Conservation (phyloP, 2,888 invertebrate species). For the Ethmia dodecea region DNA sequence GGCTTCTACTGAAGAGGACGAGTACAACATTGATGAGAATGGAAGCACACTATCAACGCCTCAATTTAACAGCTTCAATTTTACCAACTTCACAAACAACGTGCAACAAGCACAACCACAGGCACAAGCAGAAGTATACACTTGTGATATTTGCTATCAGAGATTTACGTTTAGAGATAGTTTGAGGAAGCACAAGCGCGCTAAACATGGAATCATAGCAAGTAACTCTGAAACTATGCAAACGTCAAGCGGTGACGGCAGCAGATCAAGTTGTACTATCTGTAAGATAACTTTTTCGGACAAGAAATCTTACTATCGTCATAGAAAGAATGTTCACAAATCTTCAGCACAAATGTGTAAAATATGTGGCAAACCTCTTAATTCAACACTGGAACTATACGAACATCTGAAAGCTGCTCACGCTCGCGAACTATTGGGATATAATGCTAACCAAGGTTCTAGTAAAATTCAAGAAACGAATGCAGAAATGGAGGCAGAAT, state of each 20-base stretch:
- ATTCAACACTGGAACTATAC: slow-evolving; percentile 79
- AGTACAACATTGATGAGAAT: slow-evolving; percentile 64
- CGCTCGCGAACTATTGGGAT: slow-evolving; percentile 68
- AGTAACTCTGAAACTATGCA: slow-evolving; percentile 31
- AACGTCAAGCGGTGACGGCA: slow-evolving; percentile 34
- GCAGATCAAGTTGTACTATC: slow-evolving; percentile 75
- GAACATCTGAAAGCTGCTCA: slow-evolving; percentile 80
- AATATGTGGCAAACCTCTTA: slow-evolving; percentile 80
- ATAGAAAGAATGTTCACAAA: slow-evolving; percentile 76
- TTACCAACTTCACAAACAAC: slow-evolving; percentile 49
- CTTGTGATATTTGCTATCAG: slow-evolving; percentile 68
- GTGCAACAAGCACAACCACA: slow-evolving; percentile 30
- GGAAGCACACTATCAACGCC: slow-evolving; percentile 62
- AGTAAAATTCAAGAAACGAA: slow-evolving; percentile 48
- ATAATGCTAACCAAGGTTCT: slow-evolving; percentile 60
- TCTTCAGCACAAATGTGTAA: slow-evolving; percentile 77
- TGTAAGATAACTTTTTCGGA: slow-evolving; percentile 80
- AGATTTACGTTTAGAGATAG: slow-evolving; percentile 65
- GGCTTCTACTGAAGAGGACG: slow-evolving; percentile 71
- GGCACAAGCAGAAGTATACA: slow-evolving; percentile 34
- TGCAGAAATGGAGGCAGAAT: slow-evolving; percentile 51
- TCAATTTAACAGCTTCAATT: slow-evolving; percentile 71
- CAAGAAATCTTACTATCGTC: slow-evolving; percentile 78
- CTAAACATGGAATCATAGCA: slow-evolving; percentile 64
- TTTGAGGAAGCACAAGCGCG: slow-evolving; percentile 71